These are phyloP conservation scores for Manis javanica DNA, from an alignment of 2,797 vertebrate genomes.

Conservation along the genomic window DNA sequence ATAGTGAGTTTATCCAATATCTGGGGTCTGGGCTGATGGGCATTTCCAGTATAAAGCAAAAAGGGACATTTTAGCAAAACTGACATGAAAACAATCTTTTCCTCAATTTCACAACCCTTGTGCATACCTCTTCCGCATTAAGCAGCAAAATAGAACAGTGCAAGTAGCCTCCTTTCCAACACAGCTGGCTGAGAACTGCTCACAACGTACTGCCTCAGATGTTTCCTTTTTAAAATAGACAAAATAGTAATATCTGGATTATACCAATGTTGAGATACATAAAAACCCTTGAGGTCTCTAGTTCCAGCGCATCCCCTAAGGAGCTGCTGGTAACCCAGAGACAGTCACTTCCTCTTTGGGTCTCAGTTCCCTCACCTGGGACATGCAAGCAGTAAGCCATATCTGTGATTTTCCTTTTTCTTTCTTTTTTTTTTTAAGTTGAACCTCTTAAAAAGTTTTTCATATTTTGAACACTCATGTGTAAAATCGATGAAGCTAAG, in stretches of 20 bases:
- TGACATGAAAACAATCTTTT: neutral
- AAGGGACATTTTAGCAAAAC: neutral
- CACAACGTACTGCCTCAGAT: neutral
- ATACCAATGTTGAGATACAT: no score
- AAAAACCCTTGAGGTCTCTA: neutral
- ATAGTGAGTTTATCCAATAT: neutral
- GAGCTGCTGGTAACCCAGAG: neutral
- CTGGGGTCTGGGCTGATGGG: neutral
- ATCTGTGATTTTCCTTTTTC: neutral
- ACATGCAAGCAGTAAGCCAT: neutral
- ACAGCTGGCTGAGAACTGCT: neutral
- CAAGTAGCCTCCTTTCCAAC: neutral
- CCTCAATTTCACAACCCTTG: neutral
- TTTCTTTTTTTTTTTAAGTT: neutral
- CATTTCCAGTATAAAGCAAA: neutral
- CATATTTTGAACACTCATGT: neutral
- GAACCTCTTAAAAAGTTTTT: neutral
- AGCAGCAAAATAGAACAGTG: neutral
- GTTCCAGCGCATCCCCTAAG: neutral
- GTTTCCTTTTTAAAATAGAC: neutral
- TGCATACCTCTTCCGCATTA: fast-evolving
- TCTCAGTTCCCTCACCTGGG: neutral
- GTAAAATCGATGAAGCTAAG: neutral
- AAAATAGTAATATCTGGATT: neutral
- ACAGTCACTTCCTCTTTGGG: neutral